These are phyloP conservation scores for Epinephelus moara DNA, from an alignment of 2,113 vertebrate genomes.

Conservation along the genomic window DNA sequence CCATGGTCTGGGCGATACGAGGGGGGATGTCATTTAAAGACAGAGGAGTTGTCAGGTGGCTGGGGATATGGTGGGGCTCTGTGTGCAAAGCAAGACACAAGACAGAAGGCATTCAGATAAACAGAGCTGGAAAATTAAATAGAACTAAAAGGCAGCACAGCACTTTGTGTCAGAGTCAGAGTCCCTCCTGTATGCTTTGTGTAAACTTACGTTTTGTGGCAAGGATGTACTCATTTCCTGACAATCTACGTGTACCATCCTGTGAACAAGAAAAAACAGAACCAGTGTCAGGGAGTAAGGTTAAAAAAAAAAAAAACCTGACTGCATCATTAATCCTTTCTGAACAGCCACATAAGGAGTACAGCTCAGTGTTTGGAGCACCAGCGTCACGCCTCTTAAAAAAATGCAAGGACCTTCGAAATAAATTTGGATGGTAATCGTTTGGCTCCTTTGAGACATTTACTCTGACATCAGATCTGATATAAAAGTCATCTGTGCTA, in stretches of 20 bases:
- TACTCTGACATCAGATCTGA: conserved; percentile 9
- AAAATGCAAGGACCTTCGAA: neutral
- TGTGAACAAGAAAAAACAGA: conserved; percentile 67
- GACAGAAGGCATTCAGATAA: conserved; percentile 29
- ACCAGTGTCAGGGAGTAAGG: conserved; percentile 6
- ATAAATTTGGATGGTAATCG: neutral
- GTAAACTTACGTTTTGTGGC: conserved; percentile 92
- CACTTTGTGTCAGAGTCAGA: neutral
- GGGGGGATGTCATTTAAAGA: conserved; percentile 92
- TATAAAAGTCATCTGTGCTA: conserved; percentile 12
- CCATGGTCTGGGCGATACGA: conserved; percentile 92
- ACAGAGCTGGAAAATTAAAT: neutral
- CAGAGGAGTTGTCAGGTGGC: conserved; percentile 85
- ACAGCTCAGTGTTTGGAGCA: neutral
- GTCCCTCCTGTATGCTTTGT: neutral
- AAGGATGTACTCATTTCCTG: conserved; percentile 94
- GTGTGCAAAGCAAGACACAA: conserved; percentile 19
- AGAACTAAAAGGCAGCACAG: neutral
- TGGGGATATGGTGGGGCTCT: conserved; percentile 89
- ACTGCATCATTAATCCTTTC: conserved; percentile 3
- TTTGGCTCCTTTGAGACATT: conserved; percentile 4
- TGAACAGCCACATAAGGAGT: neutral
- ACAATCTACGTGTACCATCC: conserved; percentile 95
- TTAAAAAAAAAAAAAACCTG: neutral
- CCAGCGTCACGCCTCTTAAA: neutral